Conservation (phyloP, 2,797 vertebrate genomes). For the Gambelia wislizenii region DNA sequence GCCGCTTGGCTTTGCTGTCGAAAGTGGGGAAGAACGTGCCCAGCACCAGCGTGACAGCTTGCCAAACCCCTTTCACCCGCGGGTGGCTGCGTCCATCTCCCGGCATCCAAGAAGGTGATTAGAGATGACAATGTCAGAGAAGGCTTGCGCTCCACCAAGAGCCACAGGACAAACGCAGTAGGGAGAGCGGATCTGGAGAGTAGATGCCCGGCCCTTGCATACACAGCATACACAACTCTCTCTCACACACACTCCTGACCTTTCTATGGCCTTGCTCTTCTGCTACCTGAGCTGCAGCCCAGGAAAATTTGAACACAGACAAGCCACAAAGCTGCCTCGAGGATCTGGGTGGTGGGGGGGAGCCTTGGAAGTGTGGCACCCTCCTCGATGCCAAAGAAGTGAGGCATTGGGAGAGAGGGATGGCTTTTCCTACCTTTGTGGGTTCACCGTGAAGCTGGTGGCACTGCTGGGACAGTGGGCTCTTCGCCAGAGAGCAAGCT, state of each 20-base stretch:
- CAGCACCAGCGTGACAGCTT: background rate
- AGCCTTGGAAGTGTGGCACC: too few relatives aligned
- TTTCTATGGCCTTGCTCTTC: background rate
- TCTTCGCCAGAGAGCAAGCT: background rate
- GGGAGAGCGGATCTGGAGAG: background rate
- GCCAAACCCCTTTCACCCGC: background rate
- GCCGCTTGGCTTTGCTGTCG: background rate
- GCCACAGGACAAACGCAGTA: background rate
- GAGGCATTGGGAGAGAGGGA: background rate
- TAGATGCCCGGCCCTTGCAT: background rate
- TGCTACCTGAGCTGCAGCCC: background rate
- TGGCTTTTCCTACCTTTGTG: background rate
- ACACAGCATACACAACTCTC: too few relatives aligned
- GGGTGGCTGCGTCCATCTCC: background rate
- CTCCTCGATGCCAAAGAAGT: background rate
- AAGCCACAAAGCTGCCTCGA: too few relatives aligned
- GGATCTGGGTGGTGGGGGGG: too few relatives aligned
- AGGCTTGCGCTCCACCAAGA: background rate
- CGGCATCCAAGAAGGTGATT: background rate
- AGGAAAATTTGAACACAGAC: background rate
- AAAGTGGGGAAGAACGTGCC: background rate
- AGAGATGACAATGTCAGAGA: background rate
- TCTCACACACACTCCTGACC: background rate
- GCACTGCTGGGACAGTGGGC: background rate
- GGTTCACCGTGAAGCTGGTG: background rate